Base-by-base conservation (phyloP, 2,797 vertebrate genomes). In the Tokudaia muenninki region DNA sequence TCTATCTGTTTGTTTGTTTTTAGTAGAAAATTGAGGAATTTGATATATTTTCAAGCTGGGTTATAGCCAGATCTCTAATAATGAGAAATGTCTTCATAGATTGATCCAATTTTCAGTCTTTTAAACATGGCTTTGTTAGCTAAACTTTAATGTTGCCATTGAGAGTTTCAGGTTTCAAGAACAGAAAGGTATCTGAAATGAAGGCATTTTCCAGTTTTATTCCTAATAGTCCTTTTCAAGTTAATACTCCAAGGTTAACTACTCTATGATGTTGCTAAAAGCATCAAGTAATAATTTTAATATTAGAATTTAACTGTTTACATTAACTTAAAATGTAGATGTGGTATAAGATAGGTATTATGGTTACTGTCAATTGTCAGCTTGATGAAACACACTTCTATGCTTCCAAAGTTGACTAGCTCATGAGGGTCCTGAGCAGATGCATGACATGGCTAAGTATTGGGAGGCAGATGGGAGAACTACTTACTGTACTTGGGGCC, bases 81-180 rank as follows among this genome's bases (percentile, higher is more conserved):
- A 92, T 41, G 63, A 96, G 87, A 96, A 74, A 86, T 41, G 89
- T 90, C 1, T 37, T 65, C 22, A 61, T 0, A 92, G 31, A 87
- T 6, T 78, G 52, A 92, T 84, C 44, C 75, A 22, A 74, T 59
- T 80, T 92, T 95, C 75, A 77, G 67, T 88, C 55, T 93, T 87
- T 91, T 77, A 81, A 89, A 96, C 14, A 44, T 77, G 57, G 19
- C 21, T 21, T 52, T 63, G 44, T 70, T 95, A 81, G 22, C 77
- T 86, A 74, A 87, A 90, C 41, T 41, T 97, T 93, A 59, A 75
- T 91, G 50, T 6, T 87, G 37, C 74, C 55, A 5, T 87, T 87
- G 67, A 95, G 70, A 91, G 91, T 92, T 95, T 92, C 87, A 77
- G 55, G 70, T 72, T 95, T 92, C 63, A 94, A 92, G 26, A 89